Conservation (phyloP, 1,140 invertebrate species). For the Steinernema feltiae region DNA sequence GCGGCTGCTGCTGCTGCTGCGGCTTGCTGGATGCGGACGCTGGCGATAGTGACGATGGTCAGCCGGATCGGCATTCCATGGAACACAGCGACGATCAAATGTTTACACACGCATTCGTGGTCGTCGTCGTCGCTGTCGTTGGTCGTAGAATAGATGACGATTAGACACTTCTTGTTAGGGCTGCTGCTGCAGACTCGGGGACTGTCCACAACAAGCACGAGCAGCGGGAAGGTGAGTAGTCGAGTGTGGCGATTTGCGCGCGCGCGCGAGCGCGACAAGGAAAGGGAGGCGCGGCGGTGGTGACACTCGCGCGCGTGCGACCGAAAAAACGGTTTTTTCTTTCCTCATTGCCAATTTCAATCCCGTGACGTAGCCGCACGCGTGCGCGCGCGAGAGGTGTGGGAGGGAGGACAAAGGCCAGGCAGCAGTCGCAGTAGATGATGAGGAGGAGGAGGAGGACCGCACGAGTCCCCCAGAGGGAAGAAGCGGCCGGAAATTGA, state of each 20-base stretch:
- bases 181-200: too few relatives aligned
- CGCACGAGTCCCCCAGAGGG: too few relatives aligned
- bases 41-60: not conserved
- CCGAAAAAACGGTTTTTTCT: too few relatives aligned
- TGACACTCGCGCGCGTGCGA: not conserved
- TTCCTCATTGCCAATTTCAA: not conserved
- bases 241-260: too few relatives aligned
- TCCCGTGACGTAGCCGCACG: not conserved
- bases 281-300: too few relatives aligned
- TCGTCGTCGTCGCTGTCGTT: not conserved
- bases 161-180: not conserved
- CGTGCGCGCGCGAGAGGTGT: not conserved
- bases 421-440: not conserved
- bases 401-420: not conserved
- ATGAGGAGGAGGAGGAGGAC: too few relatives aligned
- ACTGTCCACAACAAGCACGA: not conserved
- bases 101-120: not conserved
- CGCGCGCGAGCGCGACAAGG: too few relatives aligned
- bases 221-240: not conserved
- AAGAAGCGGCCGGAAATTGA: too few relatives aligned
- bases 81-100: not conserved
- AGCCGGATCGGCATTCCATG: not conserved
- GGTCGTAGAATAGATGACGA: not conserved
- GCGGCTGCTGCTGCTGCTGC: too few relatives aligned
- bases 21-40: not conserved